phyloP scores from a whole-genome alignment of 2,888 invertebrate genomes.

The Dryadula phaetusa region DNA sequence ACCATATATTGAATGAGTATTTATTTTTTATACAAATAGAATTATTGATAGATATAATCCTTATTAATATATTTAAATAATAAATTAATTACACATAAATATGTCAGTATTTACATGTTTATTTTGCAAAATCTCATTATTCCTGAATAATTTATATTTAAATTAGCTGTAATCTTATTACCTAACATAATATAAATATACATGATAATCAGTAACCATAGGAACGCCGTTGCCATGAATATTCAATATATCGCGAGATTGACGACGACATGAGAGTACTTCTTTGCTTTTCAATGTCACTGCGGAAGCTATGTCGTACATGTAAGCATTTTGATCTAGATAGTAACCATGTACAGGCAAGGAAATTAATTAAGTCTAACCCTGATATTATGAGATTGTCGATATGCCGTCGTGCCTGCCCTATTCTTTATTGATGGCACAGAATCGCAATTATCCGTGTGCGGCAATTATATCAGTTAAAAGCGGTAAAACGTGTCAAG shows the following conservation, averaged over 20 bases:
- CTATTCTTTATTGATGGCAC: constrained; percentile 44
- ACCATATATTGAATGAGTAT: background rate
- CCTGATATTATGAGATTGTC: constrained; percentile 58
- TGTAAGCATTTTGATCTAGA: constrained; percentile 42
- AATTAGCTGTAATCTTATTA: constrained; percentile 18
- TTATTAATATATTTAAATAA: background rate
- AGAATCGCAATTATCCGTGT: constrained; percentile 63
- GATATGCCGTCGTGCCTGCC: constrained; percentile 51
- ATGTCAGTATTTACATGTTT: constrained; percentile 2
- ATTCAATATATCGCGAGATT: constrained; percentile 25
- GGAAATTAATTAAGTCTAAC: constrained; percentile 67
- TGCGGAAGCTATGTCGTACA: constrained; percentile 20
- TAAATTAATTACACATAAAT: constrained; percentile 12
- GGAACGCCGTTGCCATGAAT: constrained; percentile 30
- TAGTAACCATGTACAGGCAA: constrained; percentile 56
- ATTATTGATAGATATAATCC: background rate
- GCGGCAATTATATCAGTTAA: constrained; percentile 60
- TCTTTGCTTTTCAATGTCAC: constrained; percentile 28
- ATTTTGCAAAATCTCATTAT: constrained; percentile 12
- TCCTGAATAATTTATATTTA: constrained; percentile 8
- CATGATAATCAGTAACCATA: constrained; percentile 27
- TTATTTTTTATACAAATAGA: background rate
- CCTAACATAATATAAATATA: constrained; percentile 11
- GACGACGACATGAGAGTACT: constrained; percentile 18
- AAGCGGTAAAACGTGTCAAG: constrained; percentile 67